Evolutionary conservation across 2,888 invertebrate species (phyloP).

Genomic region (Liodrosophila aerea): DNA sequence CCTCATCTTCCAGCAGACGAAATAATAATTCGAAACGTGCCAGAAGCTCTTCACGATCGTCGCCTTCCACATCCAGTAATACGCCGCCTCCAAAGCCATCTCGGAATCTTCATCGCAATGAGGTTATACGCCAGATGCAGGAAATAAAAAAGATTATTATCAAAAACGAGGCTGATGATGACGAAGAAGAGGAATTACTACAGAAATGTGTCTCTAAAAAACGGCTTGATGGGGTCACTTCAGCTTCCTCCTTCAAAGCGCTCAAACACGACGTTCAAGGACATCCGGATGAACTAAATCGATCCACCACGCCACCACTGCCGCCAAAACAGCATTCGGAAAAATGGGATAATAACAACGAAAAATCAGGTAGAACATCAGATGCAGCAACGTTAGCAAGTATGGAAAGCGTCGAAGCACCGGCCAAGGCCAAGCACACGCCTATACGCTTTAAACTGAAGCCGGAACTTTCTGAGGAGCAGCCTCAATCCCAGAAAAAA

Average conservation of each 20-base stretch:
- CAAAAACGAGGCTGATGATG: conserved; percentile 83
- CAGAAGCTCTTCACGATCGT: conserved; percentile 68
- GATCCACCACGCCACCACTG: conserved; percentile 80
- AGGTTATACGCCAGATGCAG: conserved; percentile 76
- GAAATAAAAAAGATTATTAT: conserved; percentile 80
- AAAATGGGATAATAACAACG: conserved; percentile 7
- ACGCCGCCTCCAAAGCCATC: conserved; percentile 73
- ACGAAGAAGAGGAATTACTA: conserved; percentile 69
- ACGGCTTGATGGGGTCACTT: conserved; percentile 7
- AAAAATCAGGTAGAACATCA: conserved; percentile 14
- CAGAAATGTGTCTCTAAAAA: conserved; percentile 48
- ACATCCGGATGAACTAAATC: conserved; percentile 36
- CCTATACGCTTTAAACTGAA: conserved; percentile 80
- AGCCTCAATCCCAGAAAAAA: conserved; percentile 22
- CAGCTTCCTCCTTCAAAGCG: conserved; percentile 34
- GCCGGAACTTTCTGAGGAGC: conserved; percentile 54
- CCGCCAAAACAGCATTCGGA: conserved; percentile 52
- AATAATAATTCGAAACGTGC: conserved; percentile 51
- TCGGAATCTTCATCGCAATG: conserved; percentile 65
- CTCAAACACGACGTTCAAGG: conserved; percentile 37
- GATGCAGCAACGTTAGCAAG: conserved; percentile 13
- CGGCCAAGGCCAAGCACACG: conserved; percentile 77
- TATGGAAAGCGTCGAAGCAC: conserved; percentile 9
- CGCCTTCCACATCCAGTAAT: conserved; percentile 65
- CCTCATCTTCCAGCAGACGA: conserved; percentile 34